Conservation (phyloP, 2,888 invertebrate genomes). For the Lasioglossum zephyrum region DNA sequence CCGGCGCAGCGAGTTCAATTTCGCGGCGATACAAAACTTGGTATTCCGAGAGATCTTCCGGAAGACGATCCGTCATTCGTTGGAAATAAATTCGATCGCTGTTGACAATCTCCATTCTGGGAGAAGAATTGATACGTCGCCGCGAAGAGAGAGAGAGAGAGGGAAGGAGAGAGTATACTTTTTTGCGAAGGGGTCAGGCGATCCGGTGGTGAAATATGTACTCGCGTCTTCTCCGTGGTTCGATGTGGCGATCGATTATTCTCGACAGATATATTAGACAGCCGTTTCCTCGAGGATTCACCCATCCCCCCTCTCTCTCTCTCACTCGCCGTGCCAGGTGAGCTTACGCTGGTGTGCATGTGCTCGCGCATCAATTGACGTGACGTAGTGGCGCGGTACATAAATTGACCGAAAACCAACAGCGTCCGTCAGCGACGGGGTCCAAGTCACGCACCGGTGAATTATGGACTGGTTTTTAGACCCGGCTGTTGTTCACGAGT, state of each 20-base stretch:
- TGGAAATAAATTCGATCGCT: conserved; percentile 21
- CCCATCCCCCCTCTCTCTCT: not conserved
- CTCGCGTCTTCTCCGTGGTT: conserved; percentile 35
- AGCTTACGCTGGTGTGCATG: conserved; percentile 5
- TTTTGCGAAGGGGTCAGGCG: conserved; percentile 5
- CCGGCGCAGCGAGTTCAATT: not conserved
- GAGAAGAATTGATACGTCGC: conserved; percentile 24
- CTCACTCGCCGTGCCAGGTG: not conserved
- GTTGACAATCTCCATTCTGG: conserved; percentile 19
- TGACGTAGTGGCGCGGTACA: conserved; percentile 61
- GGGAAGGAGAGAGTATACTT: not conserved
- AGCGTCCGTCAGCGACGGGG: conserved; percentile 54
- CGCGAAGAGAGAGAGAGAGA: not conserved
- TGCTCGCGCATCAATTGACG: conserved; percentile 56
- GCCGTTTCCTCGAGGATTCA: conserved; percentile 61
- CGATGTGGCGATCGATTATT: conserved; percentile 65
- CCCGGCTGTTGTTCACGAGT: conserved; percentile 49
- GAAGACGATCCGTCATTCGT: conserved; percentile 22
- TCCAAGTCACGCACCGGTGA: conserved; percentile 43
- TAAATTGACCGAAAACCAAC: conserved; percentile 64
- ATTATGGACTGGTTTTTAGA: conserved; percentile 61
- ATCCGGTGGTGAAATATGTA: conserved; percentile 37
- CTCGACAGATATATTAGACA: conserved; percentile 69
- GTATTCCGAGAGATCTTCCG: not conserved
- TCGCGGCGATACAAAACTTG: conserved; percentile 2